Conservation (phyloP, 2,797 vertebrate genomes). For the Cyclura pinguis region DNA sequence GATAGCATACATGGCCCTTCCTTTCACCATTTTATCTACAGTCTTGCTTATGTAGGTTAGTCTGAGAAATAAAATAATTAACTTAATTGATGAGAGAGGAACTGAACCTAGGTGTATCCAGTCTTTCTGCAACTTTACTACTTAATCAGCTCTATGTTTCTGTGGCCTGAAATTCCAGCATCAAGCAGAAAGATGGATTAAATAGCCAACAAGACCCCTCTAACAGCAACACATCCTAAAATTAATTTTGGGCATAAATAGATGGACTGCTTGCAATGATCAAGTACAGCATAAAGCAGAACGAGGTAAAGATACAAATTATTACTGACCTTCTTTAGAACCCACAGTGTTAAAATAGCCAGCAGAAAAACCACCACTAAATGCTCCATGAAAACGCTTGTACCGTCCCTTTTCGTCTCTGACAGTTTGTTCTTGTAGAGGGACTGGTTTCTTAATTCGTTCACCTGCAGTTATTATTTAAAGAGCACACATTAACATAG, state of each 20-base stretch:
- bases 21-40: background rate
- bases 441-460: conserved; percentile 88
- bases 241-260: background rate
- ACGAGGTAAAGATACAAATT: background rate
- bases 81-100: background rate
- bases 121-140: background rate
- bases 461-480: conserved; percentile 81
- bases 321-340: conserved; percentile 91
- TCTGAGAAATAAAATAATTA: background rate
- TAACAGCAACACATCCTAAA: background rate
- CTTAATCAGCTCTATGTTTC: background rate
- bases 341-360: conserved; percentile 97
- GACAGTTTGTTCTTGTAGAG: conserved; percentile 94
- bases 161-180: background rate
- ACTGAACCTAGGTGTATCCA: background rate
- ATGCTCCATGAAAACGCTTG: conserved; percentile 94
- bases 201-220: fast-evolving
- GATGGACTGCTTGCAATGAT: background rate
- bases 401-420: conserved; percentile 94
- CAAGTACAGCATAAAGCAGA: background rate
- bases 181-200: background rate
- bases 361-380: conserved; percentile 96
- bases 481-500: background rate
- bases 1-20: background rate
- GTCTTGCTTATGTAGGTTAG: background rate